Percentiles rank a stretch among this genome's conserved stretches.
These are phyloP conservation scores for Lanius collurio DNA, from an alignment of 2,113 vertebrate species.

Conservation along the genomic window DNA sequence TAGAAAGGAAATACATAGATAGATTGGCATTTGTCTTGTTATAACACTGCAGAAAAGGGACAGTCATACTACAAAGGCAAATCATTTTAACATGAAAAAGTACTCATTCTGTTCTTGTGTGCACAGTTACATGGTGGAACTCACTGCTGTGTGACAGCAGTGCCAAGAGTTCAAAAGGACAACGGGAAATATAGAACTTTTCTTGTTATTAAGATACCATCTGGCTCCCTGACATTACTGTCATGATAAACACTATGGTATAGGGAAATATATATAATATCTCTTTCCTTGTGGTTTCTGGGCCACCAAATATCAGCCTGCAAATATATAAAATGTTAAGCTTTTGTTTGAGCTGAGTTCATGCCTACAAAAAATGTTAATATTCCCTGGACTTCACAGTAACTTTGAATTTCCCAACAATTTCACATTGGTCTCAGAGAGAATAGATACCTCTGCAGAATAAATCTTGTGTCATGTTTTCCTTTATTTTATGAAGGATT, in stretches of 20 bases:
- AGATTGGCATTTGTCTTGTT: not conserved
- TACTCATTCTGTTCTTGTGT: not conserved
- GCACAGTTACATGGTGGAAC: not conserved
- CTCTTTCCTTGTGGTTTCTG: not conserved
- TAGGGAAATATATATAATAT: not conserved
- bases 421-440: not conserved
- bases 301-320: not conserved
- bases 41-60: not conserved
- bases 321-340: not conserved
- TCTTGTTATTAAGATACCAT: not conserved
- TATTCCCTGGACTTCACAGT: not conserved
- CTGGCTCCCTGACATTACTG: not conserved
- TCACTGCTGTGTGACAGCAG: not conserved
- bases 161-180: not conserved
- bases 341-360: not conserved
- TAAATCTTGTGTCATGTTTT: not conserved
- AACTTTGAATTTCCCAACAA: rapidly evolving
- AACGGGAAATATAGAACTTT: not conserved
- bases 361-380: not conserved
- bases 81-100: not conserved
- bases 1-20: not conserved
- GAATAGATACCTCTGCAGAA: not conserved
- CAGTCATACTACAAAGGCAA: not conserved
- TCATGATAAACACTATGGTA: not conserved
- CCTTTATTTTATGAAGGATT: not conserved